Conservation (phyloP, 92 coral and sea anemone genomes). For the Porites lobata region DNA sequence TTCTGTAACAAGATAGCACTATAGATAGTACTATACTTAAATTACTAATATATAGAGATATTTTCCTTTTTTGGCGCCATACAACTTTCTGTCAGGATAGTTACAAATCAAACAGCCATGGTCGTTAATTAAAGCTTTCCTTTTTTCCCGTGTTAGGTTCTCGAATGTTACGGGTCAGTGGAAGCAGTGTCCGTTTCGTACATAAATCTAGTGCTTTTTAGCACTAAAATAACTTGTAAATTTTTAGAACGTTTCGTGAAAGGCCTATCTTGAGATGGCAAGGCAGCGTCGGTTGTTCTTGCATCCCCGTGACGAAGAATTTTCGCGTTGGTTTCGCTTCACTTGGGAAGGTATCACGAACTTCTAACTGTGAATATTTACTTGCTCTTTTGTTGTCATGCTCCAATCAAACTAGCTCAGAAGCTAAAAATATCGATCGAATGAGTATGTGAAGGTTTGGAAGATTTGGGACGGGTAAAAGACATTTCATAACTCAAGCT, state of each 20-base stretch:
- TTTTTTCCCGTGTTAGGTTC: too few relatives aligned
- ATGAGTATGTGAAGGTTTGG: not conserved
- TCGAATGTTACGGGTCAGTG: too few relatives aligned
- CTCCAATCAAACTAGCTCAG: not conserved
- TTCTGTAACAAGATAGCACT: too few relatives aligned
- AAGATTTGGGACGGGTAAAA: not conserved
- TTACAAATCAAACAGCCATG: too few relatives aligned
- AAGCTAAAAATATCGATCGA: not conserved
- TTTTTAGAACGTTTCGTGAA: not conserved
- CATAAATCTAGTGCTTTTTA: too few relatives aligned
- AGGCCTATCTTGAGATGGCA: not conserved
- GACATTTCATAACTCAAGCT: too few relatives aligned
- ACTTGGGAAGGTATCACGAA: constrained; percentile 46
- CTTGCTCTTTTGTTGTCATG: not conserved
- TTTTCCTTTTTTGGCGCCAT: too few relatives aligned
- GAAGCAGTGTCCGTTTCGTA: not conserved
- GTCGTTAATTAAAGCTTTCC: too few relatives aligned
- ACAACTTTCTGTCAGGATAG: too few relatives aligned
- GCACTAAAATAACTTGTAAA: not conserved
- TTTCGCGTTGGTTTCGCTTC: constrained; percentile 40
- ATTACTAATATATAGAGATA: too few relatives aligned
- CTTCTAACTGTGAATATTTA: not conserved
- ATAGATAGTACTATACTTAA: too few relatives aligned
- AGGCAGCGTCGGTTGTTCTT: constrained; percentile 15
- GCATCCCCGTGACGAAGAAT: constrained; percentile 6